Evolutionary conservation across 2,888 invertebrate genomes (phyloP).

Genomic region (Ennomos fuscantarius): DNA sequence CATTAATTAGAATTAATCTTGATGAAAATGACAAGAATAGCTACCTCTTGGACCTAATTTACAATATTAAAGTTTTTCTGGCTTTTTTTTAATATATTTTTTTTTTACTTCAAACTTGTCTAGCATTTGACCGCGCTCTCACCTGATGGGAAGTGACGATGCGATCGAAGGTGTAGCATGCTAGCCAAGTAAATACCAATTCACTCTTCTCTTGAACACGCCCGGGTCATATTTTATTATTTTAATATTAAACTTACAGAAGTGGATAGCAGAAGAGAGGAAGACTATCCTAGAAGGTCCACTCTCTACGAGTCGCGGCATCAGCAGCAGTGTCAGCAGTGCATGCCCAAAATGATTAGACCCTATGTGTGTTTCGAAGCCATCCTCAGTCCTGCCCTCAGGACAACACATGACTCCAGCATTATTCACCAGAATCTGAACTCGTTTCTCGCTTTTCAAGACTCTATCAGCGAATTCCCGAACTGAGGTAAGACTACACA

Average conservation of each 20-base stretch:
- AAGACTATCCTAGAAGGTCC: constrained; percentile 85
- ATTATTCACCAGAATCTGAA: constrained; percentile 87
- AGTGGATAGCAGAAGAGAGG: constrained; percentile 85
- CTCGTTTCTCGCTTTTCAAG: constrained; percentile 67
- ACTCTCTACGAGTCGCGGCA: constrained; percentile 85
- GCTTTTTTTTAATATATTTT: too few relatives aligned
- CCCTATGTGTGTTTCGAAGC: constrained; percentile 88
- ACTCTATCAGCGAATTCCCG: constrained; percentile 78
- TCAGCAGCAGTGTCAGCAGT: constrained; percentile 84
- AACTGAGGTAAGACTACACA: constrained; percentile 84
- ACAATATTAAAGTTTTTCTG: too few relatives aligned
- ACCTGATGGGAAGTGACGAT: too few relatives aligned
- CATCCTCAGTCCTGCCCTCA: constrained; percentile 85
- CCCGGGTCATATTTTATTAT: too few relatives aligned
- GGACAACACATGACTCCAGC: constrained; percentile 89
- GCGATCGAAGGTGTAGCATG: too few relatives aligned
- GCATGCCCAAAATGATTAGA: constrained; percentile 89
- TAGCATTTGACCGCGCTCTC: too few relatives aligned
- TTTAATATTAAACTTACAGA: constrained; percentile 53
- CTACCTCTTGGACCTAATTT: too few relatives aligned
- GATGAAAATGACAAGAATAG: too few relatives aligned
- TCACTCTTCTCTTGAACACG: too few relatives aligned
- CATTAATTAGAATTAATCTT: too few relatives aligned
- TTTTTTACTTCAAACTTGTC: too few relatives aligned
- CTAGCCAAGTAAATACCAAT: too few relatives aligned